Evolutionary conservation across 2,888 invertebrate species (phyloP).

Genomic region (Ferrisia virgata): DNA sequence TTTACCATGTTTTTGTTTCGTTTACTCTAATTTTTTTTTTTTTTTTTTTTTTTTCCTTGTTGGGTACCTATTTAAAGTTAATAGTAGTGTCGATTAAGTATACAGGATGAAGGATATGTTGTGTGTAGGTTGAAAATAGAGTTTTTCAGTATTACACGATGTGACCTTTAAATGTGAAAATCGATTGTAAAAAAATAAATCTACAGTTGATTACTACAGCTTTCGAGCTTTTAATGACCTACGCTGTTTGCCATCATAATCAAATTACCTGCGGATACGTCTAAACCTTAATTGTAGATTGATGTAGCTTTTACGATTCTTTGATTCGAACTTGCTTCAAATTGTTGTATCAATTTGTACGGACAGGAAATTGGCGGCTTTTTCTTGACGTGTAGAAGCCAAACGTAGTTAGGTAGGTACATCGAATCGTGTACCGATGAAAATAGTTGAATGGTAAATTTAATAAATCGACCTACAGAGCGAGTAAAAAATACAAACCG

Average conservation of each 20-base stretch:
- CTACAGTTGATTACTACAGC: not conserved
- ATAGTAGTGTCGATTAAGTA: too few species aligned
- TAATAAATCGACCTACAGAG: not conserved
- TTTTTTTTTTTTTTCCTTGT: too few species aligned
- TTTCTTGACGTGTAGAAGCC: not conserved
- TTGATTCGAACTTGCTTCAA: not conserved
- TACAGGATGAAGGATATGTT: too few species aligned
- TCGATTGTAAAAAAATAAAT: not conserved
- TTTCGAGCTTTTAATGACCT: conserved; percentile 26
- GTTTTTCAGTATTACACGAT: not conserved
- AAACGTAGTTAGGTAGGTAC: too few species aligned
- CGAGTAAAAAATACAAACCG: too few species aligned
- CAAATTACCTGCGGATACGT: not conserved
- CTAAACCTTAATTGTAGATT: not conserved
- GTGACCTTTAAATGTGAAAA: not conserved
- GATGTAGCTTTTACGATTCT: not conserved
- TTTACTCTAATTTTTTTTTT: too few species aligned
- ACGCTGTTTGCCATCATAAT: not conserved
- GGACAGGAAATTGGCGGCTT: not conserved
- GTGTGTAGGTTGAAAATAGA: too few species aligned
- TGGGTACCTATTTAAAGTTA: too few species aligned
- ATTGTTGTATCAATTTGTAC: not conserved
- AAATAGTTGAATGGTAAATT: not conserved
- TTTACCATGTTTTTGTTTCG: too few species aligned
- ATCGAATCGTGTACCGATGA: not conserved